Evolutionary conservation across 2,797 vertebrate genomes (phyloP), one percentile per base, ranked within the genome.

Genomic region (Eupleurogrammus muticus): DNA sequence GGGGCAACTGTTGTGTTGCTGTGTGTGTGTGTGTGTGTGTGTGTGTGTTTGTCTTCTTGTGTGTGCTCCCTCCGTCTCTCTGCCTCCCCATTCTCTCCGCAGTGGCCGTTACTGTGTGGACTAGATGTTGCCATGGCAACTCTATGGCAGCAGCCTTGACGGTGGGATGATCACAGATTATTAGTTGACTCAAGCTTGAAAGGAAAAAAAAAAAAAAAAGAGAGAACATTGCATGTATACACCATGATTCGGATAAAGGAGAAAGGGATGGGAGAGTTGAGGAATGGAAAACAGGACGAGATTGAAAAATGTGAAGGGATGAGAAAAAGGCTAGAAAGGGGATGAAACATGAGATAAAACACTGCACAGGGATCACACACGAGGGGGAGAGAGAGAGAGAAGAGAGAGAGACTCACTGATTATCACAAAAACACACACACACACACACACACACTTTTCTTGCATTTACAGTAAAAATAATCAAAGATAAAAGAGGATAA

Each of bases 111-210:
- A 66, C 76, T 67, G 70, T 42, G 69, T 75, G 72, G 88, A 86
- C 77, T 83, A 50, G 75, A 67, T 80, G 89, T 93, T 92, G 72
- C 91, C 84, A 92, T 92, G 89, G 91, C 66, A 92, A 93, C 90
- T 76, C 68, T 77, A 73, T 60, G 75, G 89, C 80, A 87, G 89
- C 82, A 90, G 87, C 85, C 87, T 88, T 85, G 89, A 89, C 89
- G 80, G 73, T 67, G 76, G 77, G 63, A 82, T 87, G 91, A 92
- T 92, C 87, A 79, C 84, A 85, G 61, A 65, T 87, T 84, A 91
- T 92, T 87, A 89, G 80, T 79, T 77, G 83, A 84, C 56, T 86
- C 34, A 67, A 74, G 67, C 40, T 56, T 56, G 40, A 59, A 68
- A 75, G 65, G 72, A 66, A 69, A 36, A 60, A 55, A 48, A n/a